phyloP scores from a whole-genome alignment of 2,113 vertebrate species.

The Archilochus colubris region DNA sequence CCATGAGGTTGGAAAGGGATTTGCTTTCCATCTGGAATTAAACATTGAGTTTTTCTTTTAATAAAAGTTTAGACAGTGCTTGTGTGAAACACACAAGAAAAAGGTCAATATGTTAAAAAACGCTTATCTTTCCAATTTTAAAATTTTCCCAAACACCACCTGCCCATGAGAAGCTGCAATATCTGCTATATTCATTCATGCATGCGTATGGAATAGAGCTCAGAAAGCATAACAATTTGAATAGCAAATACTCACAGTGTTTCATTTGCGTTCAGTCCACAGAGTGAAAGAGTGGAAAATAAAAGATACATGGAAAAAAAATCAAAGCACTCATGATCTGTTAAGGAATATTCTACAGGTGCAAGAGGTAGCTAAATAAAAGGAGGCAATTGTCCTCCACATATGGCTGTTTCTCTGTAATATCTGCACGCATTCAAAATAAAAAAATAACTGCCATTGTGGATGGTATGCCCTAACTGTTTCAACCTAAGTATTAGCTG shows the following conservation, averaged over 20 bases:
- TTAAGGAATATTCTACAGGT: slow-evolving; percentile 8
- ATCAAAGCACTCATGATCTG: background rate
- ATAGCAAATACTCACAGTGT: slow-evolving; percentile 60
- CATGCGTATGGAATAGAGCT: background rate
- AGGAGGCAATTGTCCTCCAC: background rate
- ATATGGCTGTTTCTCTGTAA: background rate
- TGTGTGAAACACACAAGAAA: background rate
- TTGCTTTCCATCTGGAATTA: slow-evolving; percentile 27
- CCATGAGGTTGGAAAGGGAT: slow-evolving; percentile 20
- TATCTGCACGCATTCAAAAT: background rate
- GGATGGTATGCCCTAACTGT: background rate
- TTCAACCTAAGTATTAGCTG: background rate
- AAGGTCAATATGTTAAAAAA: slow-evolving; percentile 2
- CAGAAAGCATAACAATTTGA: background rate
- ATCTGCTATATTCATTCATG: background rate
- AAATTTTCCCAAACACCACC: background rate
- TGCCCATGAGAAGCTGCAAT: background rate
- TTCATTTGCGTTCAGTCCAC: slow-evolving; percentile 1
- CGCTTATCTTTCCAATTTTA: background rate
- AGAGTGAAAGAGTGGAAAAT: background rate
- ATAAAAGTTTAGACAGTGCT: background rate
- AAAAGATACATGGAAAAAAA: background rate
- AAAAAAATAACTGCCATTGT: background rate
- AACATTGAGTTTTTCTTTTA: background rate
- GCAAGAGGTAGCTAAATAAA: background rate